Base-by-base conservation (phyloP, 2,113 vertebrate species). In the Neodontobutis hainanensis region DNA sequence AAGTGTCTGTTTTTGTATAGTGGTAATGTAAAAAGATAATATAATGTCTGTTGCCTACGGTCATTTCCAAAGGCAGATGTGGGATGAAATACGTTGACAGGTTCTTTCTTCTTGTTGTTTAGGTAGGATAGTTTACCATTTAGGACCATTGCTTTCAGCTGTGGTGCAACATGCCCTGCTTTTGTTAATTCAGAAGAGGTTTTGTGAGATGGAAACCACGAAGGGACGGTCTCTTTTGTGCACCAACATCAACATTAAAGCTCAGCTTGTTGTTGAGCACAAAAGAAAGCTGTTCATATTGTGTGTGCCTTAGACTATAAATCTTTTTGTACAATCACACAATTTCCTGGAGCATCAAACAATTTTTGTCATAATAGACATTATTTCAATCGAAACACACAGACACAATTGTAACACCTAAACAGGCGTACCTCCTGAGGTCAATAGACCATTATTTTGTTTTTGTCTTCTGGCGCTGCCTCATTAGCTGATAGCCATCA, bases 401-500 rank as follows among this genome's bases (percentile, higher is more conserved):
- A 43, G 57, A 60, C 12, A 9, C 10, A 38, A 45, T 58, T 51
- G 47, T 32, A 64, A 61, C 14, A 52, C 51, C 47, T 64, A 42
- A 55, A 16, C 59, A 66, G 70, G 68, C 44, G 48, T 48, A 6
- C 42, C 44, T 43, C 43, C 60, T 35, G 19, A 70, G 78, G 78
- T 88, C 82, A 89, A 85, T 84, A 81, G 65, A 48, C 79, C 58
- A 83, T 88, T 84, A 87, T 35, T 65, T 61, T 73, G 70, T 83
- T 86, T 77, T 70, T 73, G 59, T 80, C 63, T 57, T 64, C 46
- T 60, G 35, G 62, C 53, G 15, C 34, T 62, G 58, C 40, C 73
- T 88, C 70, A 84, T 84, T 84, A 80, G 73, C 11, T 86, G 85
- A 88, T 87, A 82, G 38, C 34, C 76, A 85, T 87, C 80, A 59